phyloP scores from a whole-genome alignment of 2,113 vertebrate species.

The Scomber japonicus region DNA sequence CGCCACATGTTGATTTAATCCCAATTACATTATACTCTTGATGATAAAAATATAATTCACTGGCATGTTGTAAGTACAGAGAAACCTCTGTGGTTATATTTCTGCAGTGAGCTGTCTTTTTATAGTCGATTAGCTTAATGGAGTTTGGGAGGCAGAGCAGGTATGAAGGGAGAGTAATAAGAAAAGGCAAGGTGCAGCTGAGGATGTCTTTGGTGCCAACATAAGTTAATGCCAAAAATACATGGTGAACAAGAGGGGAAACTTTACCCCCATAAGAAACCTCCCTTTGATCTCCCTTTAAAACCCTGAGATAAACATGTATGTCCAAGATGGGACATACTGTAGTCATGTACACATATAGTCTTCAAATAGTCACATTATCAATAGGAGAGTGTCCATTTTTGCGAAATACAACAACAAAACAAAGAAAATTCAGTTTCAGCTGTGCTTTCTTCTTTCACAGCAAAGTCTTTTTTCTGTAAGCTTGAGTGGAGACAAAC shows the following conservation, averaged over 20 bases:
- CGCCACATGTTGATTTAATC: background rate
- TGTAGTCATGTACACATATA: constrained; percentile 65
- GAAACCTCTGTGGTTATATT: constrained; percentile 11
- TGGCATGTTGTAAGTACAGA: background rate
- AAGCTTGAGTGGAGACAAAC: constrained; percentile 31
- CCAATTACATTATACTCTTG: background rate
- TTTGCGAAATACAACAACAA: constrained; percentile 39
- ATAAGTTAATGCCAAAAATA: constrained; percentile 53
- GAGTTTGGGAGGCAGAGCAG: constrained; percentile 42
- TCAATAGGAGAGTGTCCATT: constrained; percentile 34
- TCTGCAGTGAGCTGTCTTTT: background rate
- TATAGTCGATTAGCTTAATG: background rate
- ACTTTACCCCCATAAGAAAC: constrained; percentile 36
- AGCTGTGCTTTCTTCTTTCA: constrained; percentile 25
- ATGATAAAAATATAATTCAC: constrained; percentile 22
- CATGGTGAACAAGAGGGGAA: constrained; percentile 36
- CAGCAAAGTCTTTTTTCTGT: constrained; percentile 43
- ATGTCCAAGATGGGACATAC: constrained; percentile 58
- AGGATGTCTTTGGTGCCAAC: constrained; percentile 74
- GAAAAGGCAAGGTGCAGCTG: constrained; percentile 57
- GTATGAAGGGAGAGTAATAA: constrained; percentile 23
- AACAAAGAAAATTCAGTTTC: constrained; percentile 31
- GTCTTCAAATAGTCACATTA: constrained; percentile 66
- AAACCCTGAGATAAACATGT: constrained; percentile 83
- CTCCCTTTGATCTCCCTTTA: constrained; percentile 53